A percentile compares a stretch with the other conserved stretches of the same genome.
Conservation (phyloP, 2,888 invertebrate species). For the Lordiphosa fenestrarum region DNA sequence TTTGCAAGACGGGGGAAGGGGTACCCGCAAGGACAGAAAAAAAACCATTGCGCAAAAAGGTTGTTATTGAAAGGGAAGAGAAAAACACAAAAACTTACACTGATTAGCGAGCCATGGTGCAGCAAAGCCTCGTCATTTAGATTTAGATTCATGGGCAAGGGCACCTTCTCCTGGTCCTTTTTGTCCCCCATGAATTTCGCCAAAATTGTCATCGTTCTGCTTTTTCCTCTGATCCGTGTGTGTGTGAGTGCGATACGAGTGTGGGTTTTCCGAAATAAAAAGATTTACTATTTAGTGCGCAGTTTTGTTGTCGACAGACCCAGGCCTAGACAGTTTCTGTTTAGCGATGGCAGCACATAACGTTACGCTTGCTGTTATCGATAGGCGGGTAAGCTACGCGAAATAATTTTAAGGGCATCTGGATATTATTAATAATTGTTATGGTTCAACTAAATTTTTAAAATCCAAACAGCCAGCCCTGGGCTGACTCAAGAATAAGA, state of each 20-base stretch:
- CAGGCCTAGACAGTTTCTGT: too few species aligned
- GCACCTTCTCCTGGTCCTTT: constrained; percentile 84
- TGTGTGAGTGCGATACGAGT: background rate
- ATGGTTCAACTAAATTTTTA: too few species aligned
- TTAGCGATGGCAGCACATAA: too few species aligned
- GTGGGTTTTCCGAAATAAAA: constrained; percentile 3
- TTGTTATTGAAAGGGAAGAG: background rate
- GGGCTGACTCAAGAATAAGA: too few species aligned
- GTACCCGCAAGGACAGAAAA: constrained; percentile 53
- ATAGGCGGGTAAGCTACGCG: too few species aligned
- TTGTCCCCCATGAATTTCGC: constrained; percentile 88
- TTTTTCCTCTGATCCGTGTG: constrained; percentile 16
- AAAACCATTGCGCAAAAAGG: constrained; percentile 49
- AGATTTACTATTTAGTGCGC: constrained; percentile 24
- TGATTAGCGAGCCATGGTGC: constrained; percentile 66
- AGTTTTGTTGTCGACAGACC: constrained; percentile 8
- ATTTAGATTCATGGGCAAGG: constrained; percentile 83
- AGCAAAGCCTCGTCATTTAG: constrained; percentile 76
- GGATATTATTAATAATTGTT: too few species aligned
- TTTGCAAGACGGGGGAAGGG: constrained; percentile 12
- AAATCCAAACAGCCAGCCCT: too few species aligned
- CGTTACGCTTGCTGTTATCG: too few species aligned
- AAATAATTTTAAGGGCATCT: too few species aligned
- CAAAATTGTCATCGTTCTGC: constrained; percentile 87
- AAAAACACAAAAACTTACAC: constrained; percentile 59